These are phyloP conservation scores for Campoplex capitator DNA, from an alignment of 2,888 invertebrate genomes.

Conservation along the genomic window DNA sequence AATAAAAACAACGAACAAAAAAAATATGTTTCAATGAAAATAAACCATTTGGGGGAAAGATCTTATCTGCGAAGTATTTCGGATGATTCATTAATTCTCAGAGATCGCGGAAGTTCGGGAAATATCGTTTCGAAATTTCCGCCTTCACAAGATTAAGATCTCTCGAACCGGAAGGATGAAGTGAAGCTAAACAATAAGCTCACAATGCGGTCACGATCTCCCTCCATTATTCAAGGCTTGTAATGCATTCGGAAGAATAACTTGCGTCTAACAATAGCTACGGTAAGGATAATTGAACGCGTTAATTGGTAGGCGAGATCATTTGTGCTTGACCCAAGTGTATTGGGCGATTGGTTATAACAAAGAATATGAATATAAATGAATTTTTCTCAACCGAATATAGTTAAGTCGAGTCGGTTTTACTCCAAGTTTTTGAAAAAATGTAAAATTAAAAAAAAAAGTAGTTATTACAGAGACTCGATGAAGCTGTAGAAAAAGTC, in stretches of 20 bases:
- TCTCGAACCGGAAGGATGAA: not conserved
- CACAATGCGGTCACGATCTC: not conserved
- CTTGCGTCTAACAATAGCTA: constrained; percentile 8
- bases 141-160: not conserved
- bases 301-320: constrained; percentile 13
- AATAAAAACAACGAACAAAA: too few species aligned
- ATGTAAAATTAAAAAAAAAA: not conserved
- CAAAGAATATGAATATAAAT: too few species aligned
- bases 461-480: not conserved
- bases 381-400: not conserved
- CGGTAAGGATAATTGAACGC: not conserved
- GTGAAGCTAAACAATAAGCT: not conserved
- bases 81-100: too few species aligned
- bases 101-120: too few species aligned
- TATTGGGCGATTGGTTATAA: not conserved
- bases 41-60: too few species aligned
- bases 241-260: not conserved
- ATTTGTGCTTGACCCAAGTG: not conserved
- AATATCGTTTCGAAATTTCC: too few species aligned
- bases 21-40: too few species aligned
- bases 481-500: constrained; percentile 6
- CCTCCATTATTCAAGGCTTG: not conserved
- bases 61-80: too few species aligned
- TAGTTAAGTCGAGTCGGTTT: not conserved
- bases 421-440: not conserved